Conservation (phyloP, 2,888 invertebrate species). For the Sphaerophoria taeniata region DNA sequence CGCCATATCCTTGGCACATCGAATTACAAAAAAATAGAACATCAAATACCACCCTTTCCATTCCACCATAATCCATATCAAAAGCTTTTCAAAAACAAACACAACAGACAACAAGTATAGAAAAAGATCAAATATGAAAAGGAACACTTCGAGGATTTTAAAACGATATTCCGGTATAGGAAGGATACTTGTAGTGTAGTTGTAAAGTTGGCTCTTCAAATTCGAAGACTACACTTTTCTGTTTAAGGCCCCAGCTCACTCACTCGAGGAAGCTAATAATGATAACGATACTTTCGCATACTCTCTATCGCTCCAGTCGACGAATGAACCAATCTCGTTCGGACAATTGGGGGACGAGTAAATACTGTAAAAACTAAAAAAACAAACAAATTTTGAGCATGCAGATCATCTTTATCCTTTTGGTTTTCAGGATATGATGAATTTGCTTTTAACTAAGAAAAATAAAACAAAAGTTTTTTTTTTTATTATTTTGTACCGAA, state of each 20-base stretch:
- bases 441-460: constrained; percentile 13
- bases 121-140: constrained; percentile 34
- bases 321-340: constrained; percentile 12
- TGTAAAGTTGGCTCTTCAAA: constrained; percentile 57
- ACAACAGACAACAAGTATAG: not conserved
- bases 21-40: constrained; percentile 53
- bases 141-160: constrained; percentile 43
- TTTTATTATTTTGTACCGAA: not conserved
- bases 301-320: not conserved
- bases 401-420: constrained; percentile 33
- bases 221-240: constrained; percentile 49
- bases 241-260: constrained; percentile 30
- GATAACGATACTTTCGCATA: constrained; percentile 67
- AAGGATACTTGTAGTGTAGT: constrained; percentile 24
- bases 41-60: constrained; percentile 61
- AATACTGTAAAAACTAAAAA: constrained; percentile 48
- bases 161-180: constrained; percentile 26
- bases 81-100: constrained; percentile 17
- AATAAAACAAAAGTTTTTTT: constrained; percentile 2
- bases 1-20: constrained; percentile 13
- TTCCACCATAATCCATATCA: constrained; percentile 64
- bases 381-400: constrained; percentile 26
- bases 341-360: constrained; percentile 37
- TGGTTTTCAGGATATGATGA: constrained; percentile 12
- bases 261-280: constrained; percentile 74